Percentiles rank a stretch among this genome's conserved stretches.
These are phyloP conservation scores for Blastobasis adustella DNA, from an alignment of 2,888 invertebrate species.

Conservation along the genomic window DNA sequence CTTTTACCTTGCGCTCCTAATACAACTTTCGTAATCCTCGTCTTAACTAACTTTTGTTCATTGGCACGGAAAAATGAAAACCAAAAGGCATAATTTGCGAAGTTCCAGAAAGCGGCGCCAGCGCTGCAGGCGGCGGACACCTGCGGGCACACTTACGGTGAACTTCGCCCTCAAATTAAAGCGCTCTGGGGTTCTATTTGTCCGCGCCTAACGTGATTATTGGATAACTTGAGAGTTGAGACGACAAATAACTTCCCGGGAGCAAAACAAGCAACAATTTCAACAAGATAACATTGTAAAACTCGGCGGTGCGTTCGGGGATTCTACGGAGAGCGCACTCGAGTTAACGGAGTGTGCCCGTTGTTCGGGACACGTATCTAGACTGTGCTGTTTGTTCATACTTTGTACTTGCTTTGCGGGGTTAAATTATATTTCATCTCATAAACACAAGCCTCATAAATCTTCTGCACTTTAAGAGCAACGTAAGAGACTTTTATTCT, in stretches of 20 bases:
- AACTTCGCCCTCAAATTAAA: slow-evolving; percentile 37
- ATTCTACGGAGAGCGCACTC: not conserved
- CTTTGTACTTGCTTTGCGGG: too few relatives aligned
- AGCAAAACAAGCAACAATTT: slow-evolving; percentile 33
- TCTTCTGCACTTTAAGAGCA: too few relatives aligned
- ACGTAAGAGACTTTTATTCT: too few relatives aligned
- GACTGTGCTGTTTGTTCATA: too few relatives aligned
- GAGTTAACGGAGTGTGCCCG: too few relatives aligned
- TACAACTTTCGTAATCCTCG: slow-evolving; percentile 25
- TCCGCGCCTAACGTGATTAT: slow-evolving; percentile 41
- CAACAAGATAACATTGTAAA: slow-evolving; percentile 17
- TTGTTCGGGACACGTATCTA: too few relatives aligned
- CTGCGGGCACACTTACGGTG: slow-evolving; percentile 37
- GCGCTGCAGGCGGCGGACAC: slow-evolving; percentile 20
- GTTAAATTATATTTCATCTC: too few relatives aligned
- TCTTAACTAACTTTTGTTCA: slow-evolving; percentile 14
- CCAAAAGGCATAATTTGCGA: slow-evolving; percentile 20
- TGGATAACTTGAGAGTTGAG: slow-evolving; percentile 35
- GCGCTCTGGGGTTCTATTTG: slow-evolving; percentile 37
- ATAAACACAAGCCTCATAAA: too few relatives aligned
- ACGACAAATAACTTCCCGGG: slow-evolving; percentile 33
- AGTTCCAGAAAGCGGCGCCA: too few relatives aligned
- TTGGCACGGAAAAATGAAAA: slow-evolving; percentile 21
- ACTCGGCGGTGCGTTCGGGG: not conserved
- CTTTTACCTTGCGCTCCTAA: slow-evolving; percentile 14